These are phyloP conservation scores for Nomada goodeniana DNA, from an alignment of 2,888 invertebrate species.

Conservation along the genomic window DNA sequence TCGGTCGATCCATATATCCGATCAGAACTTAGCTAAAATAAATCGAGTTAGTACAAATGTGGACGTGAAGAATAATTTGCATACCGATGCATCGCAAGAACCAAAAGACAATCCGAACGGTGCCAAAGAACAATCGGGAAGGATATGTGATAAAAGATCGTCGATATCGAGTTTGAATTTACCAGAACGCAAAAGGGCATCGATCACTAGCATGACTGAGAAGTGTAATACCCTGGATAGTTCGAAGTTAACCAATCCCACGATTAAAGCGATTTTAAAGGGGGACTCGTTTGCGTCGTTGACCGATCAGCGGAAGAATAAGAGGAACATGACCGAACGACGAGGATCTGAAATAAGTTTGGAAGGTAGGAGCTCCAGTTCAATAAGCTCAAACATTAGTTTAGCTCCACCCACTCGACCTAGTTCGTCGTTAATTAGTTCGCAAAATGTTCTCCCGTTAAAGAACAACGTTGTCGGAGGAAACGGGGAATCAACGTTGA, in stretches of 20 bases:
- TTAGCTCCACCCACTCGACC: conserved; percentile 76
- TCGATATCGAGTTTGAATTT: conserved; percentile 78
- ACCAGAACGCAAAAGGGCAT: conserved; percentile 73
- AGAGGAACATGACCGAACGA: conserved; percentile 54
- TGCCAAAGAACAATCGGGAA: conserved; percentile 55
- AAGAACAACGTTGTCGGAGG: conserved; percentile 66
- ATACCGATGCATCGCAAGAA: conserved; percentile 50
- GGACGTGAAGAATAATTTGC: conserved; percentile 42
- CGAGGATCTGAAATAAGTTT: conserved; percentile 75
- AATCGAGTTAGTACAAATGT: conserved; percentile 42
- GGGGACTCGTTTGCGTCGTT: conserved; percentile 77
- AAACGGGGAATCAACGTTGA: conserved; percentile 61
- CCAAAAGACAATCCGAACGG: conserved; percentile 45
- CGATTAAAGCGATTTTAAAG: conserved; percentile 71
- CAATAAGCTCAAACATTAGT: conserved; percentile 73
- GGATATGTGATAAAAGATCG: conserved; percentile 72
- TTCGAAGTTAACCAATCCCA: conserved; percentile 64
- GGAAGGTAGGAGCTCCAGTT: conserved; percentile 74
- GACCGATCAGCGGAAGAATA: conserved; percentile 73
- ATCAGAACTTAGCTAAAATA: conserved; percentile 59
- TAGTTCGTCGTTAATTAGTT: conserved; percentile 78
- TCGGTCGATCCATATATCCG: conserved; percentile 80
- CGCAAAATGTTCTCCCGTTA: conserved; percentile 72
- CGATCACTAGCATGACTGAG: conserved; percentile 74
- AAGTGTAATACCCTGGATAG: conserved; percentile 78